A percentile compares a stretch with the other conserved stretches of the same genome.
These are phyloP conservation scores for Gymnothorax javanicus DNA, from an alignment of 2,797 vertebrate genomes.

Conservation along the genomic window DNA sequence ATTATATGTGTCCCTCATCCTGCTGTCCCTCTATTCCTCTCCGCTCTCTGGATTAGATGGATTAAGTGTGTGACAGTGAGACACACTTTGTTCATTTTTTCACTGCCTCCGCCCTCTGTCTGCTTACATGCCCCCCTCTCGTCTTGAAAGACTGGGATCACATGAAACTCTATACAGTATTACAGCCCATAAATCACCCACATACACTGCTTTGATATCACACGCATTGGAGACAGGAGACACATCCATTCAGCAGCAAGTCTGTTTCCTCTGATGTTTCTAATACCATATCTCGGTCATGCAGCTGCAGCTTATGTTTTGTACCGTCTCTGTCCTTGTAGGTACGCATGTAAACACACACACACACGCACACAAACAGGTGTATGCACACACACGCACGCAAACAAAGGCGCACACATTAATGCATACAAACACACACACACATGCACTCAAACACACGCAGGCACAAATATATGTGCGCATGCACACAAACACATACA, in stretches of 20 bases:
- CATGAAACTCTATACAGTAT: constrained; percentile 3
- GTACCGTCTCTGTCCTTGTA: background rate
- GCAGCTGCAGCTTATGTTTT: background rate
- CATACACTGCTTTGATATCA: constrained; percentile 4
- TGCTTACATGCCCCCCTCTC: background rate
- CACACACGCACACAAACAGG: background rate
- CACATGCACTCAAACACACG: background rate
- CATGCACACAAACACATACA: background rate
- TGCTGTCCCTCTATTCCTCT: background rate
- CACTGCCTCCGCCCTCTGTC: constrained; percentile 14
- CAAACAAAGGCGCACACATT: background rate
- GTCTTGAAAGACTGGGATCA: background rate
- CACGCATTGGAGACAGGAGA: background rate
- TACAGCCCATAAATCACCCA: background rate
- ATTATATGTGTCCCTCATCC: constrained; percentile 18
- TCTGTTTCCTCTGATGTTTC: constrained; percentile 11
- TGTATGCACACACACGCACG: constrained; percentile 17
- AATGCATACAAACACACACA: constrained; percentile 19
- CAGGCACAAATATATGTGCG: constrained; percentile 7
- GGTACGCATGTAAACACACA: constrained; percentile 19
- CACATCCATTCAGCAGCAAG: background rate
- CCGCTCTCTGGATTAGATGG: constrained; percentile 68
- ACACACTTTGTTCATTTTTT: constrained; percentile 45
- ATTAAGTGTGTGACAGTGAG: constrained; percentile 70
- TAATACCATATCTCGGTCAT: background rate